Evolutionary conservation across 2,888 invertebrate species (phyloP), one percentile per base, ranked within the genome.

Genomic region (Entomobrya proxima): DNA sequence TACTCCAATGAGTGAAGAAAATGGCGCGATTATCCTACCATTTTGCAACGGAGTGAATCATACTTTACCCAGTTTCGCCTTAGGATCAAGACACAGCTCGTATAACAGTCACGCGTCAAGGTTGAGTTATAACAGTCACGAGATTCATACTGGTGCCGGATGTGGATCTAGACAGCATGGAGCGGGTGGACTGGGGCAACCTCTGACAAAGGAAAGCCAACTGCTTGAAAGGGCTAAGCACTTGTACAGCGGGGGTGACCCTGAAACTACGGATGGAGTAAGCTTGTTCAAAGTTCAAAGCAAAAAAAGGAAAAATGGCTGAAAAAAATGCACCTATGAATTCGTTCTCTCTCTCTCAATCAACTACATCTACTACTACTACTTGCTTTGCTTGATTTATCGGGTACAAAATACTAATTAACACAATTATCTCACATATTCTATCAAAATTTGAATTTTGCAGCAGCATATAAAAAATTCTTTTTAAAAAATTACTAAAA

Each of bases 1-100:
- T 86, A 98, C 98, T 88, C 98, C 98, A 80, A 97, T 98, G 96
- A 98, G 98, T 90, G 98, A 98, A 93, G 98, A 98, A 93, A 98
- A 97, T 92, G 97, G 97, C 91, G 97, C 97, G 1, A 97, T 97
- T 92, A 96, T 97, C n/a, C 21, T 83, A 15, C 81, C 81, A 7
- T 83, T 76, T 37, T 61, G 47, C 40, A 64, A 77, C 13, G 75
- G 75, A 18, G 30, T 37, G 1, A 35, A 61, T 27, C 82, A 69
- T 40, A 32, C 37, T 1, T 15, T n/a, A 2, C 76, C 52, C 2
- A 21, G 47, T 27, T 79, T 79, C 67, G 79, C 37, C 18, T 13
- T 61, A 93, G 96, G 96, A 84, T 92, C 98, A 89, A 95, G 98
- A 90, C 97, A 98, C 93, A 97, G 97, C 90, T 98, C 98, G 91